A percentile compares a stretch with the other conserved stretches of the same genome.
phyloP scores from a whole-genome alignment of 2,797 vertebrate species.

The Chaetophractus vellerosus region DNA sequence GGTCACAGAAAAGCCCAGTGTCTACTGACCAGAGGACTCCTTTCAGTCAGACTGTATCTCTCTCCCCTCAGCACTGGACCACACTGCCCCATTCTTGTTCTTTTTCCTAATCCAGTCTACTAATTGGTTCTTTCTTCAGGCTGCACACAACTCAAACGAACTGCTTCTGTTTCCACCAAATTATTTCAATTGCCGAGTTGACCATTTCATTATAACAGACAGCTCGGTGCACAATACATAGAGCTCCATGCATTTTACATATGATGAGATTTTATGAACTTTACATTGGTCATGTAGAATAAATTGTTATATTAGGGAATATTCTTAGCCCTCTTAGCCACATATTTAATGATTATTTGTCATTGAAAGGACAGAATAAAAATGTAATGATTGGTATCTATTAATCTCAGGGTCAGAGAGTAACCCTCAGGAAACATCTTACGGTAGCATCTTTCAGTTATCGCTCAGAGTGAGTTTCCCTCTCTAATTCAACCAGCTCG shows the following conservation, averaged over 20 bases:
- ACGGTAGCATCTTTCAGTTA: not conserved
- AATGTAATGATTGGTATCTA: not conserved
- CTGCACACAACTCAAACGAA: not conserved
- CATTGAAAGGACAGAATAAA: not conserved
- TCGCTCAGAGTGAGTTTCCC: conserved; percentile 25
- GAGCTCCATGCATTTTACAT: not conserved
- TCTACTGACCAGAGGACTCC: not conserved
- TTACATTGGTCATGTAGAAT: not conserved
- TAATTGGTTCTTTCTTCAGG: conserved; percentile 35
- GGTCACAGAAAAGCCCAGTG: not conserved
- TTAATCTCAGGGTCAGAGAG: not conserved
- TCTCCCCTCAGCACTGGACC: not conserved
- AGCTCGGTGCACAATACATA: not conserved
- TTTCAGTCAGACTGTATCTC: not conserved
- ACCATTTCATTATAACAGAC: not conserved
- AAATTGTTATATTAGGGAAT: conserved; percentile 42
- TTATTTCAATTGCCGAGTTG: not conserved
- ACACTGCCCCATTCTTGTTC: not conserved
- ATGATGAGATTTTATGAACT: not conserved
- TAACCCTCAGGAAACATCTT: not conserved
- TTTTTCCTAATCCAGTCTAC: conserved; percentile 31
- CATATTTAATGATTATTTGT: not conserved
- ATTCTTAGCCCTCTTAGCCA: conserved; percentile 10
- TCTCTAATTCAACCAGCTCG: not conserved
- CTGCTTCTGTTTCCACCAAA: not conserved